Evolutionary conservation across 2,888 invertebrate genomes (phyloP).

Genomic region (Oligia latruncula): DNA sequence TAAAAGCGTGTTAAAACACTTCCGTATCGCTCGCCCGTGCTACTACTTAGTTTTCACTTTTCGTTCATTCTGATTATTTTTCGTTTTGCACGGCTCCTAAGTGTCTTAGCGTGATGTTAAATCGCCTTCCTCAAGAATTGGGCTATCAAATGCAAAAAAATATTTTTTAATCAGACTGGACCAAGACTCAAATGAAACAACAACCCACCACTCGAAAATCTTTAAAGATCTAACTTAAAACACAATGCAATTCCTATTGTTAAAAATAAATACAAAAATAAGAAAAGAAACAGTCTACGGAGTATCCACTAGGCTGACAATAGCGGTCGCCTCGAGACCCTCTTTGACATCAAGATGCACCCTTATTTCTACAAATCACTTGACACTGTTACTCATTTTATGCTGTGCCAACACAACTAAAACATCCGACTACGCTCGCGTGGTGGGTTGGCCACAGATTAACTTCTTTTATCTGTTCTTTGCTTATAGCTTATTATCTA

Average conservation of each 20-base stretch:
- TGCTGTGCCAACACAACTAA: not conserved
- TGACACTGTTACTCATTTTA: constrained; percentile 31
- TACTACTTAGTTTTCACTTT: too few species aligned
- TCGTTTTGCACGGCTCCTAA: too few species aligned
- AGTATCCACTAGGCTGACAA: constrained; percentile 21
- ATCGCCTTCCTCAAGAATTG: too few species aligned
- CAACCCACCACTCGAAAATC: not conserved
- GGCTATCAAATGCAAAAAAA: too few species aligned
- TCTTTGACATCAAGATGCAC: constrained; percentile 15
- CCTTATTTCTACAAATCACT: constrained; percentile 31
- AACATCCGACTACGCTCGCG: not conserved
- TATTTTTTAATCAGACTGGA: too few species aligned
- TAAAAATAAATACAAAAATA: not conserved
- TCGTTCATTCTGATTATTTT: too few species aligned
- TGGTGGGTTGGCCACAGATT: not conserved
- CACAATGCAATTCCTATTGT: not conserved
- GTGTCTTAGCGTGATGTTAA: too few species aligned
- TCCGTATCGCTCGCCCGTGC: not conserved
- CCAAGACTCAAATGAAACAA: not conserved
- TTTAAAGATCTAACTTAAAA: not conserved
- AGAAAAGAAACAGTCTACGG: not conserved
- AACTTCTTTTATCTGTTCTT: not conserved
- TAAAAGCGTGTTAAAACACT: too few species aligned
- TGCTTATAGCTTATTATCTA: not conserved
- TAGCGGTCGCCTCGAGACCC: constrained; percentile 9